phyloP scores from a whole-genome alignment of 2,888 invertebrate genomes.

The Amphimallon solstitiale region DNA sequence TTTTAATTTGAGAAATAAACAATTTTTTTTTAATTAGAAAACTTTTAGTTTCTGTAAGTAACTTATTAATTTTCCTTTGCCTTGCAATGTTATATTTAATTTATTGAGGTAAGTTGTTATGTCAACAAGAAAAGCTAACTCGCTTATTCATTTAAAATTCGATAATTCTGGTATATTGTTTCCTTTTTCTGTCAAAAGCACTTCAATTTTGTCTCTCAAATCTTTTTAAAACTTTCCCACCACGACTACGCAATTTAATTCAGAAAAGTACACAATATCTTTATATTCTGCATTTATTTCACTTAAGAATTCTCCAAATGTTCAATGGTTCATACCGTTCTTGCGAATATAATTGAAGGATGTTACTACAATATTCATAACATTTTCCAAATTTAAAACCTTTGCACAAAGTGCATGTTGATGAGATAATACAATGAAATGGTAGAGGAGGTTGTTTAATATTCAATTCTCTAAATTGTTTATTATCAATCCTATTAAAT shows the following conservation, averaged over 20 bases:
- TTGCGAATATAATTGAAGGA: no score
- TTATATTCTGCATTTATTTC: constrained; percentile 28
- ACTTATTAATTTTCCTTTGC: constrained; percentile 25
- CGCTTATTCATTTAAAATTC: no score
- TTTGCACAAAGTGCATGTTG: constrained; percentile 11
- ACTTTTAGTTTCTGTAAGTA: constrained; percentile 22
- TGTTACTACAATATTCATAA: no score
- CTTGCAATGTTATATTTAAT: constrained; percentile 37
- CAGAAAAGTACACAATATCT: constrained; percentile 30
- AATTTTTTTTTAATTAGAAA: constrained; percentile 36
- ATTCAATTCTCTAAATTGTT: background rate
- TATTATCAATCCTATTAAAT: constrained; percentile 5
- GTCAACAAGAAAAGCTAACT: no score
- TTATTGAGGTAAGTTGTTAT: no score
- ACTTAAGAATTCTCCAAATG: constrained; percentile 8
- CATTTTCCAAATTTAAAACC: constrained; percentile 24
- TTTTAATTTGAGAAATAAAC: constrained; percentile 35
- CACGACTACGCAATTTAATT: constrained; percentile 22
- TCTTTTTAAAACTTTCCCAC: constrained; percentile 24
- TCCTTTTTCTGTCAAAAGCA: no score
- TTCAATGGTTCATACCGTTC: constrained; percentile 25
- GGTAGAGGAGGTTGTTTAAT: background rate
- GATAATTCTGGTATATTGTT: no score
- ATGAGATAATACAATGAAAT: background rate
- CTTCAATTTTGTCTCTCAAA: no score